These are phyloP conservation scores for Danio rerio DNA, from an alignment of 2,113 vertebrate species.

Conservation along the genomic window DNA sequence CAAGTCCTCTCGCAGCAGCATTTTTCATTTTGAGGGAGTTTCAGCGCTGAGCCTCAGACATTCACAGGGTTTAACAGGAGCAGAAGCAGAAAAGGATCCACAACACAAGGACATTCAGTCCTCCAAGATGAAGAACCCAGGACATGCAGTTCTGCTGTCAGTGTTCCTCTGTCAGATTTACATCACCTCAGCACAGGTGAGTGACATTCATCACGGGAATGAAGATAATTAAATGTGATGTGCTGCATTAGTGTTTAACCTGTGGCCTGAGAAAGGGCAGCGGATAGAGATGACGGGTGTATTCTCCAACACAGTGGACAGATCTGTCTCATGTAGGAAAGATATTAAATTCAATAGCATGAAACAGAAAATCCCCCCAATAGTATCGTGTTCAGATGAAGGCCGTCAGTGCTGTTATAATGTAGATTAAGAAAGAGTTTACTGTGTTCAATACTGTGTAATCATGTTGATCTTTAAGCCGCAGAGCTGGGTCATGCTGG, in stretches of 20 bases:
- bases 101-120: neutral
- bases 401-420: too few species aligned
- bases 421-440: too few species aligned
- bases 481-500: too few species aligned
- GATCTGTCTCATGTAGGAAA: neutral
- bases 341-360: neutral
- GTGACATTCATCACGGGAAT: neutral
- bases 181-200: constrained; percentile 17
- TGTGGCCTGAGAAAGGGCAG: neutral
- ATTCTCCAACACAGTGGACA: neutral
- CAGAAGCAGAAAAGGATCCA: neutral
- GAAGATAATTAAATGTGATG: neutral
- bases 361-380: neutral
- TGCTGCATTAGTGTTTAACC: neutral
- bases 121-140: neutral
- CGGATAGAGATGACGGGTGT: neutral
- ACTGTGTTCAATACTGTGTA: neutral
- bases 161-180: neutral
- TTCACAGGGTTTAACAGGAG: neutral
- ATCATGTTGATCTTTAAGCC: too few species aligned
- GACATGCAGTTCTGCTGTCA: neutral
- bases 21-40: neutral
- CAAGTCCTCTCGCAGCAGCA: neutral
- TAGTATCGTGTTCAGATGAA: too few species aligned
- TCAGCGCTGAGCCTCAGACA: neutral